Evolutionary conservation across 1,140 invertebrate species (phyloP).

Genomic region (Zaprionus davidi): DNA sequence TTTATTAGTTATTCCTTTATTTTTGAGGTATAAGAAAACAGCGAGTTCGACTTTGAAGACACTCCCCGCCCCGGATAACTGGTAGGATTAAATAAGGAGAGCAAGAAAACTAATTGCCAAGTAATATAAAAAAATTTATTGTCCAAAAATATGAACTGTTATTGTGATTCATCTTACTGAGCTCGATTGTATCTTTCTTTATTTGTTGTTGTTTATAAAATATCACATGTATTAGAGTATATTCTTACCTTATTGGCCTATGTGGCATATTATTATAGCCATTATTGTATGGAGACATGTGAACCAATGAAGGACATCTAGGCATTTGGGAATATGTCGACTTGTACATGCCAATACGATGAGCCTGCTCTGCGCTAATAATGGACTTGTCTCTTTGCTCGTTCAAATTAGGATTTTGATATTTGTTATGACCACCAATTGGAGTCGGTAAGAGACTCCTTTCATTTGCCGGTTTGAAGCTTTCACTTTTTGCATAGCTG

Average conservation of each 20-base stretch:
- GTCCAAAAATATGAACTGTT: too few relatives aligned
- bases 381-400: constrained; percentile 44
- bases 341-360: constrained; percentile 59
- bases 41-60: too few relatives aligned
- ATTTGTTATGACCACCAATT: constrained; percentile 51
- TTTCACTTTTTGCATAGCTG: constrained; percentile 38
- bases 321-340: constrained; percentile 58
- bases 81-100: too few relatives aligned
- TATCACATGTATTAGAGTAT: not conserved
- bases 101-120: too few relatives aligned
- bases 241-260: constrained; percentile 62
- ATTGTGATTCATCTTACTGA: not conserved
- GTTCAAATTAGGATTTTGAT: constrained; percentile 68
- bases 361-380: constrained; percentile 49
- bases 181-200: not conserved
- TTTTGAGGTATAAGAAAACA: too few relatives aligned
- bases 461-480: constrained; percentile 39
- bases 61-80: too few relatives aligned
- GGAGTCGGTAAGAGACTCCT: constrained; percentile 66
- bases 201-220: constrained; percentile 28
- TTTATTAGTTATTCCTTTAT: too few relatives aligned
- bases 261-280: constrained; percentile 66
- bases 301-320: constrained; percentile 55
- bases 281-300: constrained; percentile 65
- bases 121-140: too few relatives aligned